Evolutionary conservation across 2,797 vertebrate species (phyloP), one percentile per base, ranked within the genome.

Genomic region (Apodemus agrarius): DNA sequence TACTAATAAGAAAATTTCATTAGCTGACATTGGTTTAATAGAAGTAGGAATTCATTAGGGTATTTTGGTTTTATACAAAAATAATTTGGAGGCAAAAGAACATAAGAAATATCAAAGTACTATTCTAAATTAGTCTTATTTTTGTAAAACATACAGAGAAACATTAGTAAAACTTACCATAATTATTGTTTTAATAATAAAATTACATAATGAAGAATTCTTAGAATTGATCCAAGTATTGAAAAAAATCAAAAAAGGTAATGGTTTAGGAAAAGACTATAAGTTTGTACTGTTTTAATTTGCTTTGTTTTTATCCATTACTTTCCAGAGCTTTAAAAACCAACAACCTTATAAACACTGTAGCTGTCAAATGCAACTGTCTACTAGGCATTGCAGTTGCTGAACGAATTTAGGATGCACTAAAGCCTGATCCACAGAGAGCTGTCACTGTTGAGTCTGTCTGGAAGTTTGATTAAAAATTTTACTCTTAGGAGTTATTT

Each of bases 201-300:
- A 75, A 8, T 63, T 74, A 29, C 34, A 93, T 84, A 79, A 84
- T 91, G 78, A 95, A 84, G 16, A 74, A 89, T 65, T 74, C 10
- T 79, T 6, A 26, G 83, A 59, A 57, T 59, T 91, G 13, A 34
- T 16, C 29, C 11, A 63, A 83, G 9, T 40, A 6, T 74, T 74
- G 6, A 14, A 88, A 75, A 67, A 46, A 88, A 17, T 22, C 31
- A 74, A 10, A 74, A 72, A 24, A 4, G 4, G n/a, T 49, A 43
- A 54, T 65, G 7, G 67, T 31, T 76, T 46, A 92, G 21, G 69
- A 54, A 40, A 87, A 12, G 16, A 67, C 16, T 8, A 37, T 29
- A 49, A 19, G 21, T 93, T 80, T 69, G 3, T 21, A 3, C 16
- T 81, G 43, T 43, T 80, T 96, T 59, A 61, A 40, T 9, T 84